Conservation (phyloP, 2,888 invertebrate genomes). For the Athalia circularis region DNA sequence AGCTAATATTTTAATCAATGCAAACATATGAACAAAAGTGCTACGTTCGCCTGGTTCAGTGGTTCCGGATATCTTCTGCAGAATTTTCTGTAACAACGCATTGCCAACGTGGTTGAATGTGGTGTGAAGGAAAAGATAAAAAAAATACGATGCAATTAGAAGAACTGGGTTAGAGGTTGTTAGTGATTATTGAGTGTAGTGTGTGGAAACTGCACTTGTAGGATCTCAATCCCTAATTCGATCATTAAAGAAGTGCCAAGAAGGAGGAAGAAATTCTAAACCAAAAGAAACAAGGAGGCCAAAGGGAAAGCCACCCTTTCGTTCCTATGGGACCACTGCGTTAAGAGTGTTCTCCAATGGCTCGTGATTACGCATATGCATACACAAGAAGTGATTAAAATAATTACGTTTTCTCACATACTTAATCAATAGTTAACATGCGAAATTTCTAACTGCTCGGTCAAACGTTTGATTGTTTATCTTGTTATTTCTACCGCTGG, state of each 20-base stretch:
- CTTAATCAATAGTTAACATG: not conserved
- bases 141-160: not conserved
- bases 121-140: not conserved
- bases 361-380: slow-evolving; percentile 38
- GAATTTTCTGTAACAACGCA: no score
- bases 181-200: slow-evolving; percentile 1
- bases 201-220: slow-evolving; percentile 21
- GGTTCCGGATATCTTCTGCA: no score
- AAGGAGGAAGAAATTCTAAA: not conserved
- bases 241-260: not conserved
- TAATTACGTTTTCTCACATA: not conserved
- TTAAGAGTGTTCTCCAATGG: slow-evolving; percentile 23
- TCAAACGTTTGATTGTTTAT: not conserved
- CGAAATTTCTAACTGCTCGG: not conserved
- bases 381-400: slow-evolving; percentile 38
- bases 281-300: not conserved
- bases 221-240: slow-evolving; percentile 31
- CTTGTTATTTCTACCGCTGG: no score
- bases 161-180: slow-evolving; percentile 13
- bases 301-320: slow-evolving; percentile 2
- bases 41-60: no score
- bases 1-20: no score
- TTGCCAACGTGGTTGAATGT: not conserved
- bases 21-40: no score
- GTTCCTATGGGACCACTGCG: slow-evolving; percentile 38